Conservation (phyloP, 1,140 invertebrate species). For the Triops longicaudatus region DNA sequence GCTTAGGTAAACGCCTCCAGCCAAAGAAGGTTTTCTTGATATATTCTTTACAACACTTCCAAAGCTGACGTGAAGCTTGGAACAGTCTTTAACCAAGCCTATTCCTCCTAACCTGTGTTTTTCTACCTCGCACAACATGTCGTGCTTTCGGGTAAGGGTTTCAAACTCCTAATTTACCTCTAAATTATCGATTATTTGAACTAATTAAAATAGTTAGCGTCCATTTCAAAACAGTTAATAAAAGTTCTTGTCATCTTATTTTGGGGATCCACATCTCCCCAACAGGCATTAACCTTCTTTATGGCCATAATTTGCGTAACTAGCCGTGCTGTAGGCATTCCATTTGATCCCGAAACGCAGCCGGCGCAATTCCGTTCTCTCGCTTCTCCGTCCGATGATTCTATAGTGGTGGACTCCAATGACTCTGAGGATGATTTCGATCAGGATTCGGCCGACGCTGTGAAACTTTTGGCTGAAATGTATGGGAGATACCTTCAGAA, state of each 20-base stretch:
- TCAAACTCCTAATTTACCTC: neutral
- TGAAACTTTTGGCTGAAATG: constrained; percentile 23
- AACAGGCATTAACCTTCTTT: too few species aligned
- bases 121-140: neutral
- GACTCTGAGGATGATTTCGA: neutral
- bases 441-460: neutral
- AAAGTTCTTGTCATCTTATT: too few species aligned
- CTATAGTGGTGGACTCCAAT: neutral
- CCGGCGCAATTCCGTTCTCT: neutral
- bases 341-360: neutral
- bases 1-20: neutral
- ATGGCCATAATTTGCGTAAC: too few species aligned
- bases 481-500: constrained; percentile 21
- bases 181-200: too few species aligned
- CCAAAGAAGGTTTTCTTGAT: neutral
- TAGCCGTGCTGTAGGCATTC: neutral
- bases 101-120: constrained; percentile 10
- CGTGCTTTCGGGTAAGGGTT: neutral
- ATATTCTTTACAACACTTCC: neutral
- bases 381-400: neutral
- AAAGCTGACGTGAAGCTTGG: neutral
- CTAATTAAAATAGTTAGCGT: too few species aligned
- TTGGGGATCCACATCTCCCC: too few species aligned
- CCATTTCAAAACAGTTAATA: too few species aligned
- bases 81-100: neutral